These are phyloP conservation scores for Typhlomys cinereus DNA, from an alignment of 2,113 vertebrate genomes.

Conservation along the genomic window DNA sequence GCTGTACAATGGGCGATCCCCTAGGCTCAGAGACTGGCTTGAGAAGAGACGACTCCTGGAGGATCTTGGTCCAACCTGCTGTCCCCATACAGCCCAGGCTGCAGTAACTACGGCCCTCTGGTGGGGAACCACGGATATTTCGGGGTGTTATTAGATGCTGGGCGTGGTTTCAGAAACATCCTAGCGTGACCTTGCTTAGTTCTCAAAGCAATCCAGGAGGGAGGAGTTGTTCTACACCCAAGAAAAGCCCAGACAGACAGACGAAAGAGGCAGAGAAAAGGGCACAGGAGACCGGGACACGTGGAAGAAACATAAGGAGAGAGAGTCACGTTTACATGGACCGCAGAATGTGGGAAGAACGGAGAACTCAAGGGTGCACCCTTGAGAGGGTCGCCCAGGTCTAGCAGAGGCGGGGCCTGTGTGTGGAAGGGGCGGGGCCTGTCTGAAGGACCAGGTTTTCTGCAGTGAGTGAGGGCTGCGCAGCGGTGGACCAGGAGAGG, in stretches of 20 bases:
- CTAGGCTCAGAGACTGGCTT: not conserved
- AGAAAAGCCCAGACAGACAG: not conserved
- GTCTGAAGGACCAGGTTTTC: not conserved
- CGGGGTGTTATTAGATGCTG: not conserved
- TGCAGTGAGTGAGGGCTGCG: not conserved
- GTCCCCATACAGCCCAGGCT: fast-evolving
- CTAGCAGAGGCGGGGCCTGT: too few relatives aligned
- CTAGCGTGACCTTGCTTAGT: slow-evolving; percentile 14
- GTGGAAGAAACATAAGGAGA: not conserved
- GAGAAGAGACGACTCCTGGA: not conserved
- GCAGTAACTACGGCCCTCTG: not conserved
- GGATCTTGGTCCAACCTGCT: not conserved
- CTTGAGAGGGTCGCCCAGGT: not conserved
- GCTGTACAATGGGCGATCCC: not conserved
- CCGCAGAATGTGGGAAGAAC: not conserved
- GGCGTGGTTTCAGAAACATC: not conserved
- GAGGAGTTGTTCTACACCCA: not conserved
- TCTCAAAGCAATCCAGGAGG: not conserved
- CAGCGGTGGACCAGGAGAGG: not conserved
- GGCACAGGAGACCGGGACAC: not conserved
- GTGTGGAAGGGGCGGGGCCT: not conserved
- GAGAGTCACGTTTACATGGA: not conserved
- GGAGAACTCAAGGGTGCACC: not conserved
- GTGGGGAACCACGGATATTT: not conserved
- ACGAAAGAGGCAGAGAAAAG: not conserved